Percentiles rank a stretch among this genome's conserved stretches.
Evolutionary conservation across 92 coral and sea anemone species (phyloP).

Genomic region (Porites evermanni): DNA sequence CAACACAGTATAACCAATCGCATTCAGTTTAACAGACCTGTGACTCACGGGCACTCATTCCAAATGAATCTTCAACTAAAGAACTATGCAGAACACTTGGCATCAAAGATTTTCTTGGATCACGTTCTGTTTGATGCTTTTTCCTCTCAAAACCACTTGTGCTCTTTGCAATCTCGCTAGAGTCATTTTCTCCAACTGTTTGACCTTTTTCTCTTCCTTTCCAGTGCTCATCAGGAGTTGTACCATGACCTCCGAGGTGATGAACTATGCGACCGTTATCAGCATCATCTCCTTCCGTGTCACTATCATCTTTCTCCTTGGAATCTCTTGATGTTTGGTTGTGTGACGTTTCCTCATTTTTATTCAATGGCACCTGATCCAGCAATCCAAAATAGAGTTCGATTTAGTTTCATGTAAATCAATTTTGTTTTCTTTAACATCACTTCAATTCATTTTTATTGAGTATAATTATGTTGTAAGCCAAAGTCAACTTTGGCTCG

Average conservation of each 20-base stretch:
- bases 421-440: no score
- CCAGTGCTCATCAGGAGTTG: not conserved
- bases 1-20: not conserved
- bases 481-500: no score
- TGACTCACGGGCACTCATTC: conserved; percentile 8
- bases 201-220: not conserved
- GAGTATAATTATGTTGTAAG: no score
- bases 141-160: not conserved
- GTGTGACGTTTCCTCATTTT: not conserved
- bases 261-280: not conserved
- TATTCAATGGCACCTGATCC: not conserved
- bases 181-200: not conserved
- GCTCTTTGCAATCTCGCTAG: not conserved
- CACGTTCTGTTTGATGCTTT: not conserved
- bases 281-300: not conserved
- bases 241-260: not conserved
- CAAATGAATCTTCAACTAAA: conserved; percentile 10
- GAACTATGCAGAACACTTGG: conserved; percentile 16
- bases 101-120: conserved; percentile 31
- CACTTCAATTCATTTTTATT: no score
- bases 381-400: not conserved
- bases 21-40: conserved; percentile 7
- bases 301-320: not conserved
- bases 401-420: no score
- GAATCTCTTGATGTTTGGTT: not conserved